These are phyloP conservation scores for Drosophila tropicalis DNA, from an alignment of 1,140 invertebrate species.

Conservation along the genomic window DNA sequence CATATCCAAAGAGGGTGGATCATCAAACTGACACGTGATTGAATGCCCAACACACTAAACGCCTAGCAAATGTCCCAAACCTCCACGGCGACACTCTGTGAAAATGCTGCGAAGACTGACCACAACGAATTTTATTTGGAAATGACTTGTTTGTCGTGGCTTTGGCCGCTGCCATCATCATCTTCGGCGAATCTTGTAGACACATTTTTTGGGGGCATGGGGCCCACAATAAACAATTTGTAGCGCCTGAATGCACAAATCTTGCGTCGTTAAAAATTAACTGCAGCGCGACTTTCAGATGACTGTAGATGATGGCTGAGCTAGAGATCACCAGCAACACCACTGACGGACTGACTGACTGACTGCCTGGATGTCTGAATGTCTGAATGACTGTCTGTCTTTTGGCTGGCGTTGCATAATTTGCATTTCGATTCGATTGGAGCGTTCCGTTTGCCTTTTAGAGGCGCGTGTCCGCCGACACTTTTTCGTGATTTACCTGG, in stretches of 20 bases:
- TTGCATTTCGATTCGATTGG: constrained; percentile 81
- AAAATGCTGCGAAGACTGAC: constrained; percentile 46
- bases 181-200: constrained; percentile 32
- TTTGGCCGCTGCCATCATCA: constrained; percentile 15
- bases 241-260: constrained; percentile 80
- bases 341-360: not conserved
- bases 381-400: not conserved
- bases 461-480: constrained; percentile 81
- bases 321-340: not conserved
- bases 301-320: constrained; percentile 13
- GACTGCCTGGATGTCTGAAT: not conserved
- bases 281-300: constrained; percentile 42
- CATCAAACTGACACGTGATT: constrained; percentile 6
- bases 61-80: no score
- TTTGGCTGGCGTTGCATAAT: constrained; percentile 66
- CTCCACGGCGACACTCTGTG: not conserved
- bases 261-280: constrained; percentile 78
- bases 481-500: constrained; percentile 80
- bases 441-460: constrained; percentile 64
- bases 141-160: constrained; percentile 44
- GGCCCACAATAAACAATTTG: constrained; percentile 78
- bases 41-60: not conserved
- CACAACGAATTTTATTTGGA: constrained; percentile 74
- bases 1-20: no score
- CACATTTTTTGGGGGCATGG: constrained; percentile 42